Evolutionary conservation across 2,797 vertebrate species (phyloP), one percentile per base, ranked within the genome.

Genomic region (Mustela erminea): DNA sequence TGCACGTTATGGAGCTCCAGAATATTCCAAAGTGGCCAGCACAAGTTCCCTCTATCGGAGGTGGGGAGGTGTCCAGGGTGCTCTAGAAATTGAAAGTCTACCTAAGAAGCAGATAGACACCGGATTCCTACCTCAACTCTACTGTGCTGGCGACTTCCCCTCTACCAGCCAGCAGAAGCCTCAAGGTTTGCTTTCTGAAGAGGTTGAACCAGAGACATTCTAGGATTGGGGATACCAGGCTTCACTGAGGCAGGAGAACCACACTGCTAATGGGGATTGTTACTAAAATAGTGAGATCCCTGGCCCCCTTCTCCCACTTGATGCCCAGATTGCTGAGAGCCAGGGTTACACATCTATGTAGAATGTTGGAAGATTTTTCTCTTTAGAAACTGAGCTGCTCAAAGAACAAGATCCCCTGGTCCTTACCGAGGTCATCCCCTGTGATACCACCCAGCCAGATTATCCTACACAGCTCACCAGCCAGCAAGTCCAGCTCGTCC

Each of bases 351-450:
- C 60, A 23, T 64, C 29, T 11, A 23, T 41, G 32, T 13, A 23
- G 60, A n/a, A 25, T 7, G 25, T 5, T 20, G 32, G 56, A 77
- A 78, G 81, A 70, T 12, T 58, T 4, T 32, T 70, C 46, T 90
- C 81, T 90, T 46, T 46, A 90, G 62, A 85, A 85, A 58, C 62
- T 38, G 70, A 90, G 87, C 18, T 80, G 52, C 87, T 90, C 49
- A 75, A 68, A 81, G 49, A 27, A 38, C 17, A 68, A 85, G 49
- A 58, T 11, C 12, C 38, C 43, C 70, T 20, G 49, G n/a, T 11
- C 27, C 27, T 86, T 43, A 29, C 7, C 5, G 18, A 43, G 56
- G 58, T 43, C 27, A n/a, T 77, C 58, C 58, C 15, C 8, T 13
- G 2, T 54, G 60, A 66, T 43, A 78, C 58, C n/a, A 29, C 38